Evolutionary conservation across 2,797 vertebrate species (phyloP), one percentile per base, ranked within the genome.

Genomic region (Anas georgica): DNA sequence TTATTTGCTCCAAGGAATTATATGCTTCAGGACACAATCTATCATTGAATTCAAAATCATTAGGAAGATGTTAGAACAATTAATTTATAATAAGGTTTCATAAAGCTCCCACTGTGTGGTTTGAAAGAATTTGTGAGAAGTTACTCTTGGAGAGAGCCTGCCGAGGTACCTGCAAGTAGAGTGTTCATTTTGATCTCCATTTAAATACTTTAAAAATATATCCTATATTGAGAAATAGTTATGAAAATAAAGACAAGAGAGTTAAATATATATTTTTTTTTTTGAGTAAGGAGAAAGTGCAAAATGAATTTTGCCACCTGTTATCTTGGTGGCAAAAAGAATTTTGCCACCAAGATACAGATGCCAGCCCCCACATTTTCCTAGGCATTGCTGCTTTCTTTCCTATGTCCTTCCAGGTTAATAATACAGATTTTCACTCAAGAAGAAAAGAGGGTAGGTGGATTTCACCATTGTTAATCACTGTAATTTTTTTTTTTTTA

Each of bases 11-110:
- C 41, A 64, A 62, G 45, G 45, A 93, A 91, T 92, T 88, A 56
- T n/a, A 39, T 66, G 45, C 46, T 78, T 85, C 69, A 91, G 1
- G 4, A 87, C 85, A 87, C 62, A 92, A 88, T 63, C 46, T 48
- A 70, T 87, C 83, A 78, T 84, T 43, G 88, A 80, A 91, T 29
- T 88, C 62, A 92, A 94, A 94, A 89, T 81, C 45, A 66, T 76
- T 93, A 87, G 37, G 59, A 86, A 86, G 62, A 90, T 59, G 8
- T 75, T 62, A 81, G 39, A 86, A 46, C 6, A 77, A 85, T 83
- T 89, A 81, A 91, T 91, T 91, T 63, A 20, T 31, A 91, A 89
- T 84, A 78, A 48, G 62, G 73, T 77, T 82, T 94, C 50, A 62
- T 86, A 73, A 86, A 89, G 59, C 28, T 69, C 20, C 21, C 73